These are phyloP conservation scores for Hirudo medicinalis DNA, from an alignment of 1,140 invertebrate genomes.

Conservation along the genomic window DNA sequence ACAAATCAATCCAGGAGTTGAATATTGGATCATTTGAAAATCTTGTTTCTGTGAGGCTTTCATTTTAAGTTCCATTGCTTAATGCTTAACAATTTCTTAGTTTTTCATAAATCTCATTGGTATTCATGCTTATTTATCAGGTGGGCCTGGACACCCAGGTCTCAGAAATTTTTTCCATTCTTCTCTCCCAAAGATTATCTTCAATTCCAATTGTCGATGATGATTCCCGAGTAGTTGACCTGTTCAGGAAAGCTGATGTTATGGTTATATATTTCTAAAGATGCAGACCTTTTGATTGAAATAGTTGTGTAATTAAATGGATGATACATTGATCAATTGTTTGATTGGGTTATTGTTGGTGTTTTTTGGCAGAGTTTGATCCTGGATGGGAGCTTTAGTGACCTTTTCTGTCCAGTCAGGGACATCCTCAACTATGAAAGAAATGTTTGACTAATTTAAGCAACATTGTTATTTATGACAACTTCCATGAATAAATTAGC, in stretches of 20 bases:
- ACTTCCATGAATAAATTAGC: background rate
- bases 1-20: background rate
- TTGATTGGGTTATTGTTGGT: too few species aligned
- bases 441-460: background rate
- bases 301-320: too few species aligned
- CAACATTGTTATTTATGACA: background rate
- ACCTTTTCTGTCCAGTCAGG: conserved; percentile 3
- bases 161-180: background rate
- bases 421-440: background rate
- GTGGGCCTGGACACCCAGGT: background rate
- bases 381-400: conserved; percentile 1
- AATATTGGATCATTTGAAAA: background rate
- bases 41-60: background rate
- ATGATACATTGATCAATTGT: too few species aligned
- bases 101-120: background rate
- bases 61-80: background rate
- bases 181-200: background rate
- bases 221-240: background rate
- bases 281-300: background rate
- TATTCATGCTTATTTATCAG: background rate
- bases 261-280: background rate
- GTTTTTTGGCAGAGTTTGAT: background rate
- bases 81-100: background rate
- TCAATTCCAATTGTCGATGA: background rate
- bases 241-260: conserved; percentile 10